Base-by-base conservation (phyloP, 2,888 invertebrate species). In the Drosophila longiperda region DNA sequence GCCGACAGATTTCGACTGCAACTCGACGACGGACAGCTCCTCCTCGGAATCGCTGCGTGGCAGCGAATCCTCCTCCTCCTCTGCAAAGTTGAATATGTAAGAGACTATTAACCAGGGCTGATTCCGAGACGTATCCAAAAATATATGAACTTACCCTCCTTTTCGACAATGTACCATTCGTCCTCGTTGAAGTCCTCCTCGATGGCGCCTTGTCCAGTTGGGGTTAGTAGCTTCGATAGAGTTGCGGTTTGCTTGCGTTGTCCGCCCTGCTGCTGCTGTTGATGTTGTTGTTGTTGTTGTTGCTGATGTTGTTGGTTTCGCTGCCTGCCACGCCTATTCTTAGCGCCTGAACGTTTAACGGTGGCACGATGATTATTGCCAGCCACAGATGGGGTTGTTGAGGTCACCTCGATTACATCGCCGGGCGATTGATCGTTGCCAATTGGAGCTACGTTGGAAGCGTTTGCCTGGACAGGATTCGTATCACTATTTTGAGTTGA, bases 91-190 rank as follows among this genome's bases (percentile, higher is more conserved):
- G 1, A 3, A 7, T 0, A 59, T 29, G 4, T 11, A 12, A 11
- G 4, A 0, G 1, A 29, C 29, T 29, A 29, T 29, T 29, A 29
- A 5, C 5, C 5, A 29, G 0, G 29, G 29, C 29, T 29, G 29
- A 29, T 29, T 29, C 29, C 29, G 5, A 29, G 29, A 1, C 5
- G 29, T 29, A 29, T 29, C 29, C 5, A 6, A 29, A 29, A 6
- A 29, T 29, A 29, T 29, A 29, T 29, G 5, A 11, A 87, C 92
- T 91, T 75, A 92, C 92, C 92, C 73, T 92, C 91, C 80, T 92
- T 93, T 74, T 93, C 94, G 75, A 95, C 94, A 86, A 95, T 92
- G 66, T 94, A 93, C 95, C 95, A 95, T 81, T 94, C 95, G 88
- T 94, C 94, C 78, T 92, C 94, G 82, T 92, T 82, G 53, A 90